These are phyloP conservation scores for Spisula solida DNA, from an alignment of 2,888 invertebrate genomes.

Conservation along the genomic window DNA sequence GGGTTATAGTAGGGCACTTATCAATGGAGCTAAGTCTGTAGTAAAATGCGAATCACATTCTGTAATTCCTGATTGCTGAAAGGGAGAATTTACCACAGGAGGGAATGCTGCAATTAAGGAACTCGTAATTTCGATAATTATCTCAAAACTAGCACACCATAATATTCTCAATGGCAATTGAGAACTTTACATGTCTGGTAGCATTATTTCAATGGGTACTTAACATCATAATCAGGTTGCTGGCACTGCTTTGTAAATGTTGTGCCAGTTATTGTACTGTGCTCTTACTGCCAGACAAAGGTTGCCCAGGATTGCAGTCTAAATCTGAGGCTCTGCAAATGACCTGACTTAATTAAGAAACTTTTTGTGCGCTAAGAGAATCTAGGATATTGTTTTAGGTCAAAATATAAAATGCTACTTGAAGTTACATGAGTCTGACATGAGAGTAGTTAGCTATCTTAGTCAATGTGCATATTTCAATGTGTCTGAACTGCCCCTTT, in stretches of 20 bases:
- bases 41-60: no score
- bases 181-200: conserved; percentile 32
- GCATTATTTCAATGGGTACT: conserved; percentile 37
- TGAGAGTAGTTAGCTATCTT: no score
- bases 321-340: neutral
- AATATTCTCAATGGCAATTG: conserved; percentile 16
- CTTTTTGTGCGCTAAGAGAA: no score
- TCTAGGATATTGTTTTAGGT: no score
- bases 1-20: no score
- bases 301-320: neutral
- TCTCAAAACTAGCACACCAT: conserved; percentile 3
- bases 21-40: no score
- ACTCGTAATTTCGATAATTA: conserved; percentile 29
- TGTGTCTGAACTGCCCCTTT: no score
- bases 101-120: neutral
- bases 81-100: neutral
- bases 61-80: no score
- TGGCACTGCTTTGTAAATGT: neutral
- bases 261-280: neutral
- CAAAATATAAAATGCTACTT: no score
- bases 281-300: neutral
- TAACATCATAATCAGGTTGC: conserved; percentile 12
- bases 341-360: no score
- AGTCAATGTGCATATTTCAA: no score
- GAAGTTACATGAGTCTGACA: no score